Evolutionary conservation across 2,113 vertebrate species (phyloP).

Genomic region (Hyperoodon ampullatus): DNA sequence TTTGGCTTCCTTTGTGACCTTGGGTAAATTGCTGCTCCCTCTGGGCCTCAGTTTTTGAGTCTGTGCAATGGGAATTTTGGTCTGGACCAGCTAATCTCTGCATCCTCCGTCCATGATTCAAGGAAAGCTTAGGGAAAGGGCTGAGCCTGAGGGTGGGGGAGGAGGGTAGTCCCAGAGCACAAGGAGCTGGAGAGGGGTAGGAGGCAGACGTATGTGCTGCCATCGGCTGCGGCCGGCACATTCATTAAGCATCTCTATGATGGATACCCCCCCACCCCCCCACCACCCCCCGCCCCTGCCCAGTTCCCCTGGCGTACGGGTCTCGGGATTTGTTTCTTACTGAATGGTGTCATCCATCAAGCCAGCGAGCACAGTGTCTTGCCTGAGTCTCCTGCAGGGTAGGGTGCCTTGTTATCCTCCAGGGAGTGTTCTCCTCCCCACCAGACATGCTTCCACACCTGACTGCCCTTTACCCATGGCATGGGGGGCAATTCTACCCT

Average conservation of each 20-base stretch:
- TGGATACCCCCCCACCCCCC: constrained; percentile 66
- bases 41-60: background rate
- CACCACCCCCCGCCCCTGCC: constrained; percentile 56
- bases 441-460: background rate
- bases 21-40: background rate
- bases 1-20: background rate
- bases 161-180: background rate
- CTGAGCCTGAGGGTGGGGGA: background rate
- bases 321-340: constrained; percentile 83
- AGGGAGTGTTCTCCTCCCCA: background rate
- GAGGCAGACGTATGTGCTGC: constrained; percentile 76
- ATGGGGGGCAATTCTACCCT: background rate
- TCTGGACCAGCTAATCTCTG: background rate
- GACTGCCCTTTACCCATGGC: background rate
- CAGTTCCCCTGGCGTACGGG: constrained; percentile 74
- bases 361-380: background rate
- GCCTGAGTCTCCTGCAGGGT: background rate
- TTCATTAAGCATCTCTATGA: constrained; percentile 84
- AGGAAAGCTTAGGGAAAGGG: background rate
- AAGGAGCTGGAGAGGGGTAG: background rate
- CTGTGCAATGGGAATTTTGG: background rate
- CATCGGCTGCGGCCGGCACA: constrained; percentile 46
- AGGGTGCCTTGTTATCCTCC: background rate
- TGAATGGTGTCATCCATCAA: constrained; percentile 73
- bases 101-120: background rate